Base-by-base conservation (phyloP, 2,113 vertebrate species). In the Trichomycterus rosablanca region DNA sequence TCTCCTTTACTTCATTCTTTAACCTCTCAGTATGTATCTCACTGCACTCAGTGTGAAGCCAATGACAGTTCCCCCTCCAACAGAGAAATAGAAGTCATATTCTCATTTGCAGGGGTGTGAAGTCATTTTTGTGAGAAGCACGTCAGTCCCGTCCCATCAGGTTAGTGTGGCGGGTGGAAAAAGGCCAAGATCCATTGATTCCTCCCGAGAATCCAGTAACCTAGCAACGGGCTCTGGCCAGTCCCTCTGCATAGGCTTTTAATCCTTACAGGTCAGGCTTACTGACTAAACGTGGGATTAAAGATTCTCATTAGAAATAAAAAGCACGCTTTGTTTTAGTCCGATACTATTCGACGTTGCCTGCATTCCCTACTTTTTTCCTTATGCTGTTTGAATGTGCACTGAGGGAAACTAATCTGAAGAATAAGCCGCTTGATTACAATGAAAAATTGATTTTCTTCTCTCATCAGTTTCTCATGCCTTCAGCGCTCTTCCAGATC, bases 161-260 rank as follows among this genome's bases (percentile, higher is more conserved):
- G 53, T 63, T 55, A 59, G 53, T 30, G 18, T 30, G 37, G 52
- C 22, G 22, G 40, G 35, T 35, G 46, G 57, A 59, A 63, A 64
- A 60, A 52, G 69, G 63, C 63, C 66, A 66, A 54, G 48, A 48
- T 58, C 40, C 39, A 59, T 66, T 56, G 49, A 58, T 72, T 65
- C 37, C 43, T 66, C 49, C 51, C 20, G 52, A 59, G 65, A 59
- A 59, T 61, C 51, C 48, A 34, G 68, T 70, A 63, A 63, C 70
- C 73, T 70, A 60, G 66, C 73, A 72, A 75, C 70, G 50, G 49
- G 49, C 59, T 30, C 58, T 20, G 54, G 61, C 48, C 66, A n/a
- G 28, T 19, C 61, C 57, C 9, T 14, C 51, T 34, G 46, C 51
- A 46, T 44, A 26, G 42, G 51, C 48, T 23, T 37, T 32, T 67